Evolutionary conservation across 2,888 invertebrate species (phyloP).

Genomic region (Thalpophila matura): DNA sequence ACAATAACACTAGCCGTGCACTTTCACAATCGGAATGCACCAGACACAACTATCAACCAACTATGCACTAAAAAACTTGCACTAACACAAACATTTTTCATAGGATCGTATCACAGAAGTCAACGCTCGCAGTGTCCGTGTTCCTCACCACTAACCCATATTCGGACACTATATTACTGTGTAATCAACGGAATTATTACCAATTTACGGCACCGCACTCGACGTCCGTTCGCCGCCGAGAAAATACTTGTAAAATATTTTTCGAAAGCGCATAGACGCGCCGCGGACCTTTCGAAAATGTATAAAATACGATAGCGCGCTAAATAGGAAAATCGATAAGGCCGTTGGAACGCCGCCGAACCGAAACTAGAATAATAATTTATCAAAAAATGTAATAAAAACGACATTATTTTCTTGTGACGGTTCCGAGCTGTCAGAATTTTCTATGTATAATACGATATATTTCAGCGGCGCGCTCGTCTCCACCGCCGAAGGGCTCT

Average conservation of each 20-base stretch:
- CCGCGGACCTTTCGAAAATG: conserved; percentile 88
- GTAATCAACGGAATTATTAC: conserved; percentile 89
- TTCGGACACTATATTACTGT: conserved; percentile 86
- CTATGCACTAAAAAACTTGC: conserved; percentile 80
- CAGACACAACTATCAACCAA: conserved; percentile 76
- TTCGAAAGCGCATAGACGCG: conserved; percentile 89
- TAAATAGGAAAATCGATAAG: conserved; percentile 90
- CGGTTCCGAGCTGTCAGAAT: conserved; percentile 88
- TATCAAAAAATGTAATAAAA: conserved; percentile 91
- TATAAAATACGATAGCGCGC: conserved; percentile 87
- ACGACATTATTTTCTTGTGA: conserved; percentile 90
- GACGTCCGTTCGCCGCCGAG: conserved; percentile 86
- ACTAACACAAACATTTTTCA: conserved; percentile 75
- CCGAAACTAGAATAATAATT: conserved; percentile 89
- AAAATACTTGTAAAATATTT: conserved; percentile 88
- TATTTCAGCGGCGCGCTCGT: conserved; percentile 65
- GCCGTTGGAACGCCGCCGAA: conserved; percentile 83
- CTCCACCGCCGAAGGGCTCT: conserved; percentile 54
- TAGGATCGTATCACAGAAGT: conserved; percentile 75
- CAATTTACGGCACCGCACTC: conserved; percentile 87
- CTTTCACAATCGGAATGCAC: conserved; percentile 85
- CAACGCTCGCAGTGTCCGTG: conserved; percentile 78
- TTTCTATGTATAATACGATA: conserved; percentile 82
- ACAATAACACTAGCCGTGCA: conserved; percentile 84
- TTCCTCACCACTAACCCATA: conserved; percentile 88